phyloP scores from a whole-genome alignment of 2,797 vertebrate genomes.

The Lophura swinhoii region DNA sequence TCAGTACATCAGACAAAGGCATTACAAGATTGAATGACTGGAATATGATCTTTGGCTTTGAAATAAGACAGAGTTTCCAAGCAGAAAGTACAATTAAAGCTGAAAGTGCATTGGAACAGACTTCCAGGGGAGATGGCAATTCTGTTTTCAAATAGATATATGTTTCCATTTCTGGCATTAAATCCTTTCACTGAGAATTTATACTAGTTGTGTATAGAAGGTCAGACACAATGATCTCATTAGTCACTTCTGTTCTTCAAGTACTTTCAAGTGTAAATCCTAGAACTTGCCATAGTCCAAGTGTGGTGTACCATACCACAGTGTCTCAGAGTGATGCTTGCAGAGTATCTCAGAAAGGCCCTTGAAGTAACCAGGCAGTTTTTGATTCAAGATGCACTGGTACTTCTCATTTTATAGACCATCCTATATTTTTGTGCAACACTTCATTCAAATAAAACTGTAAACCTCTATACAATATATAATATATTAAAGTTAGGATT shows the following conservation, averaged over 20 bases:
- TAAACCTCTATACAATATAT: neutral
- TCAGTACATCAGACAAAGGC: neutral
- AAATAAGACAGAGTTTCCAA: neutral
- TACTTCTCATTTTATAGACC: neutral
- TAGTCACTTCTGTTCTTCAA: neutral
- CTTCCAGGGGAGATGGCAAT: neutral
- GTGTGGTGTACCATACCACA: neutral
- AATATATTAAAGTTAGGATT: neutral
- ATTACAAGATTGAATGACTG: neutral
- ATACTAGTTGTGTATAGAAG: neutral
- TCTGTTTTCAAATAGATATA: neutral
- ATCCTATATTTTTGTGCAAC: neutral
- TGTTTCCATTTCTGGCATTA: neutral
- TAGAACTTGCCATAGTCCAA: neutral
- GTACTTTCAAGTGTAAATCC: neutral
- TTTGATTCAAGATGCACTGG: neutral
- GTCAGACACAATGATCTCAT: neutral
- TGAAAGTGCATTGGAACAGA: neutral
- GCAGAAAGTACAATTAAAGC: neutral
- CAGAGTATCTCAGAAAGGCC: neutral
- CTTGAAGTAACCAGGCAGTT: neutral
- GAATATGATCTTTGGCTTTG: neutral
- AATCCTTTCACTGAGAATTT: neutral
- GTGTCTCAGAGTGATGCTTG: neutral
- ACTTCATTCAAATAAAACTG: neutral